phyloP scores from a whole-genome alignment of 2,113 vertebrate genomes.

The Drymodes brunneopygia region DNA sequence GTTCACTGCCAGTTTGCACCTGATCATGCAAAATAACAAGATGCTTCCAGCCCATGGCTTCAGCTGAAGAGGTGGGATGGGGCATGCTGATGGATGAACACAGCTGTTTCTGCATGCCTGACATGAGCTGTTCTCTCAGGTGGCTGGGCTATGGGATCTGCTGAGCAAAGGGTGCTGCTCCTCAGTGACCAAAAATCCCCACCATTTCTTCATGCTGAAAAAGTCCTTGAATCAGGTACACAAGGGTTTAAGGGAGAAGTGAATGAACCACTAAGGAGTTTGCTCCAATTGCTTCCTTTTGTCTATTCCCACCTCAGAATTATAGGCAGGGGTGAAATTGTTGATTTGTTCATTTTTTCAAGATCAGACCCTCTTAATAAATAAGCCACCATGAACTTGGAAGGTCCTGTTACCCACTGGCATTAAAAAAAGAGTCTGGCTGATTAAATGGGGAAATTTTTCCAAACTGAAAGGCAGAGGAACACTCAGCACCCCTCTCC shows the following conservation, averaged over 20 bases:
- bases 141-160: background rate
- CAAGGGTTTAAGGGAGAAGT: background rate
- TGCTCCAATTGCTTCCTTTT: background rate
- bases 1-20: background rate
- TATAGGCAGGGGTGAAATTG: background rate
- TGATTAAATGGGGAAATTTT: background rate
- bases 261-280: background rate
- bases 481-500: background rate
- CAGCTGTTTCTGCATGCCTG: background rate
- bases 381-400: background rate
- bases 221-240: background rate
- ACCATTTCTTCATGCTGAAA: background rate
- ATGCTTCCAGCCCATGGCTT: background rate
- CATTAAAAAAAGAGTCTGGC: background rate
- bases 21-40: background rate
- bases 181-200: background rate
- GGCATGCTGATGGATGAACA: background rate
- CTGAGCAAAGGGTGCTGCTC: background rate
- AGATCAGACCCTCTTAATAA: background rate
- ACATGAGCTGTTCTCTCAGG: background rate
- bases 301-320: rapidly evolving
- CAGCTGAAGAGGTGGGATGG: background rate
- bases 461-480: background rate
- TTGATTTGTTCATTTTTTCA: background rate
- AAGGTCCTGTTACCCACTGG: background rate